Percentiles rank a stretch among this genome's conserved stretches.
These are phyloP conservation scores for Pseudolycoriella hygida DNA, from an alignment of 2,888 invertebrate species.

Conservation along the genomic window DNA sequence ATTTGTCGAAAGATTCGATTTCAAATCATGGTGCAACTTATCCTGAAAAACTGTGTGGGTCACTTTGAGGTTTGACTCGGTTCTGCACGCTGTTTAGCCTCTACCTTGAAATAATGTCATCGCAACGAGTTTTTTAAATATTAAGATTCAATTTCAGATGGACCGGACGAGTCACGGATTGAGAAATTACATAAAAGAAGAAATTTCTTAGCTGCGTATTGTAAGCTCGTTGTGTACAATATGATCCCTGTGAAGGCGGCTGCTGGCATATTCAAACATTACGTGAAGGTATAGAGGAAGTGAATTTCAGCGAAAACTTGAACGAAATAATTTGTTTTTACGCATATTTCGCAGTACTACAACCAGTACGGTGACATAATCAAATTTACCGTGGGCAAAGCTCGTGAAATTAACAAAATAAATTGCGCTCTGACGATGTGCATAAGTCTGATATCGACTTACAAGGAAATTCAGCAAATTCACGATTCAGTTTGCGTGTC, in stretches of 20 bases:
- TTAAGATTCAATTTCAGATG: conserved; percentile 34
- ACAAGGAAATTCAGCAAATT: conserved; percentile 45
- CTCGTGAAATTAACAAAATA: conserved; percentile 92
- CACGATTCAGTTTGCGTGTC: conserved; percentile 33
- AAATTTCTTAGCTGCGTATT: conserved; percentile 91
- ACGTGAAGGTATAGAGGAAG: conserved; percentile 61
- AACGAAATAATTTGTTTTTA: neutral
- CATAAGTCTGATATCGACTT: conserved; percentile 76
- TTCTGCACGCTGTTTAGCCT: too few relatives aligned
- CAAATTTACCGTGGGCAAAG: conserved; percentile 91
- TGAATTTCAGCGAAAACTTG: neutral
- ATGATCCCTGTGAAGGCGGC: conserved; percentile 84
- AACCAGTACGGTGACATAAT: conserved; percentile 98
- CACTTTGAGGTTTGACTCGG: too few relatives aligned
- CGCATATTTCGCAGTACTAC: conserved; percentile 48
- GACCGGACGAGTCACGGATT: conserved; percentile 90
- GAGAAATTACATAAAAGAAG: conserved; percentile 92
- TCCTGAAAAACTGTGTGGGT: too few relatives aligned
- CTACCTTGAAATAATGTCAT: too few relatives aligned
- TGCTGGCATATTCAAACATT: conserved; percentile 91
- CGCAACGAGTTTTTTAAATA: conserved; percentile 1
- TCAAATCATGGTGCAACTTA: too few relatives aligned
- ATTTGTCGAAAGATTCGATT: too few relatives aligned
- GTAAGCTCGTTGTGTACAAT: conserved; percentile 95
- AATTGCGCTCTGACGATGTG: conserved; percentile 91